These are phyloP conservation scores for Corvus cornix DNA, from an alignment of 2,113 vertebrate species.

Conservation along the genomic window DNA sequence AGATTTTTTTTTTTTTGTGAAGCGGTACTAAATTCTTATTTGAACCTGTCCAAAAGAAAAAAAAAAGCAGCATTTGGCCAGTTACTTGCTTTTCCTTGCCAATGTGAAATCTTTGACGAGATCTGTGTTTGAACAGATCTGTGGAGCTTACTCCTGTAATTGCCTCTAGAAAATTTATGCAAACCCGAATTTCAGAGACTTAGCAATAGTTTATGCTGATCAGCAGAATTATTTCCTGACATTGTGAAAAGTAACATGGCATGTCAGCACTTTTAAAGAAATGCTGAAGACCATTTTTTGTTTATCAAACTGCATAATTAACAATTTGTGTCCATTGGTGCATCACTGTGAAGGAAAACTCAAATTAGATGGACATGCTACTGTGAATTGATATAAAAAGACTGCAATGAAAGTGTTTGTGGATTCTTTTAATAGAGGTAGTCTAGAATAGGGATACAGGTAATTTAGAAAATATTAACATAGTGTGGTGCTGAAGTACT, in stretches of 20 bases:
- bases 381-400: not conserved
- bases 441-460: not conserved
- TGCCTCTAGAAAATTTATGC: not conserved
- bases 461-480: not conserved
- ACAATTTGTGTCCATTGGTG: not conserved
- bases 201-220: not conserved
- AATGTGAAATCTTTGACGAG: not conserved
- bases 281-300: not conserved
- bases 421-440: not conserved
- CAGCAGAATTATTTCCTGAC: not conserved
- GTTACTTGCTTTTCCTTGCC: not conserved
- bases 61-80: not conserved
- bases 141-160: not conserved
- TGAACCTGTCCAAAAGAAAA: not conserved
- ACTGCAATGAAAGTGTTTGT: not conserved
- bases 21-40: not conserved
- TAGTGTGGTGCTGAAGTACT: not conserved
- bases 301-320: not conserved
- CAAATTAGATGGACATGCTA: not conserved
- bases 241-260: not conserved
- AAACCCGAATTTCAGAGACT: not conserved
- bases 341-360: not conserved
- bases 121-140: not conserved
- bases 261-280: conserved; percentile 36
- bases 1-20: not conserved